Base-by-base conservation (phyloP, 1,140 invertebrate species). In the Drosophila busckii region DNA sequence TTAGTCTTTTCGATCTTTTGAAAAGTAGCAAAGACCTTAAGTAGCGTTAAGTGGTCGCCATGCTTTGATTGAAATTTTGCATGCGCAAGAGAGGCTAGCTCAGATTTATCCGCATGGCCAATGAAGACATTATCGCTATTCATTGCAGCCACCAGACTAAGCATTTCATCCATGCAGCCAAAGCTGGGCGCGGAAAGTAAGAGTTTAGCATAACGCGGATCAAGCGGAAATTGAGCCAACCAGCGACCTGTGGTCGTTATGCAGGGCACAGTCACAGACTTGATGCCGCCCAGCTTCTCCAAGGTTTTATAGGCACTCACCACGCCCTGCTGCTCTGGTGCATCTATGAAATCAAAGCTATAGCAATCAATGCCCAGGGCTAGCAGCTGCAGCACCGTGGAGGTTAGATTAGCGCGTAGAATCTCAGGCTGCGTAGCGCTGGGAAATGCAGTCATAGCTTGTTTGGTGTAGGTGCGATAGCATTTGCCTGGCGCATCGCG, bases 321-420 rank as follows among this genome's bases (percentile, higher is more conserved):
- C 2, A 95, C 88, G 3, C 92, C 89, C 44, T 95, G 93, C 10
- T 89, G 89, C 0, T 93, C 90, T 0, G 97, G 97, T 84, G 93
- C 92, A 84, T 98, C 96, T 80, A 98, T 93, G 69, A 98, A 97
- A 85, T 98, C 95, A 89, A 98, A 99, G 16, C 91, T 92, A 3
- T 90, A 88, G 15, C 95, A 92, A 86, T 94, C 91, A 17, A 98
- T 92, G 8, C 94, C 95, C 54, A 98, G 90, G 0, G 96, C 94
- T 40, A 98, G 88, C 16, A 98, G 88, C 76, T 98, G 94, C 3
- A 86, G 25, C 28, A 85, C 70, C 15, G 80, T 85, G 3, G 85
- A 61, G 1, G 71, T 67, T 1, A 87, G 59, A 41, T 87, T 88
- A 12, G 68, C 67, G 7, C 95, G 90, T 54, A 94, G 90, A 67